Evolutionary conservation across 2,797 vertebrate genomes (phyloP), one percentile per base, ranked within the genome.

Genomic region (Karalla daura): DNA sequence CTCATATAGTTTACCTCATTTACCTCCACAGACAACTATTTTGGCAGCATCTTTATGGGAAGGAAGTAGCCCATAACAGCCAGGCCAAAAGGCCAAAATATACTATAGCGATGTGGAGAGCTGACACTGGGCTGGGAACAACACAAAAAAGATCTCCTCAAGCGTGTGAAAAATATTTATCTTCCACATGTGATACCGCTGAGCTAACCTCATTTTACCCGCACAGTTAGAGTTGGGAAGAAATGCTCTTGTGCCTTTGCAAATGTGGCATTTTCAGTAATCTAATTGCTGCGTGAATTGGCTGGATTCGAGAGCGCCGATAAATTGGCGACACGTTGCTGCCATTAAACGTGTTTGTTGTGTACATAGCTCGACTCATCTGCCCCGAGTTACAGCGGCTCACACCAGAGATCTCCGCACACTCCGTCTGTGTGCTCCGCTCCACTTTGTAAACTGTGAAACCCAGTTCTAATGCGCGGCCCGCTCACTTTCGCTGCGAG

Each of bases 331-430:
- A 84, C 66, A 76, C 76, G 54, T 54, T 69, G 58, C 64, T 65
- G 71, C 33, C 61, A 50, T 80, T 84, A 64, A 80, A 78, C 63
- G 37, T 30, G 40, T 73, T 79, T 66, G 51, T 82, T 81, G 41
- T 74, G 54, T 36, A 78, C 70, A 44, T 56, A 74, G 46, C 67
- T 66, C 39, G 61, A 73, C 71, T 88, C 80, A 84, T 86, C 80
- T 83, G 81, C 76, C 79, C 63, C 68, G 44, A 71, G 69, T 83
- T 74, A 83, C 8, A 51, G 44, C n/a, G 41, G 51, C 50, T 56
- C 45, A 33, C 74, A 76, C 76, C 30, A 80, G 40, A 78, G 66
- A 76, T 76, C 60, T 33, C 36, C 67, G 43, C 53, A 23, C 55
- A 24, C 41, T 79, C 56, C 74, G 50, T 74, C 30, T 76, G 74